phyloP scores from a whole-genome alignment of 2,113 vertebrate genomes.

The Aspiorhynchus laticeps region DNA sequence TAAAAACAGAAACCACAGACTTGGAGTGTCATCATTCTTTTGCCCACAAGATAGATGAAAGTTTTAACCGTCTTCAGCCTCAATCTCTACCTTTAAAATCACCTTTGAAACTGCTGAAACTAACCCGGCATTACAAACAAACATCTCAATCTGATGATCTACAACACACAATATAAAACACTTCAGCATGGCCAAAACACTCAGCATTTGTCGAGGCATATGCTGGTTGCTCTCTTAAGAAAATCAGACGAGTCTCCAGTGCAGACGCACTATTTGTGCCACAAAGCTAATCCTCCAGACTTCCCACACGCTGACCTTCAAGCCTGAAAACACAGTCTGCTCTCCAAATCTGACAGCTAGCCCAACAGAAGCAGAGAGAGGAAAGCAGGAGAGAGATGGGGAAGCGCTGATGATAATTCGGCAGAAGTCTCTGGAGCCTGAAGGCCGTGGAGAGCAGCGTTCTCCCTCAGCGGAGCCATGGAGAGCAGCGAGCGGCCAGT shows the following conservation, averaged over 20 bases:
- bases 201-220: constrained; percentile 5
- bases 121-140: background rate
- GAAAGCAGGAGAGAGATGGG: background rate
- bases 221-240: constrained; percentile 8
- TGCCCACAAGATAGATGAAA: background rate
- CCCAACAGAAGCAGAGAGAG: background rate
- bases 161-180: background rate
- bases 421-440: constrained; percentile 18
- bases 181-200: background rate
- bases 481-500: constrained; percentile 20
- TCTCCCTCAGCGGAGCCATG: constrained; percentile 1
- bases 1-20: background rate
- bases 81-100: background rate
- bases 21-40: background rate
- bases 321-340: constrained; percentile 1
- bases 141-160: background rate
- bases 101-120: background rate
- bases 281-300: background rate
- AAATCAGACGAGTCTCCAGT: constrained; percentile 15
- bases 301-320: constrained; percentile 23
- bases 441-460: constrained; percentile 6
- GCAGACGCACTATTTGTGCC: background rate
- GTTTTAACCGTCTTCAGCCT: background rate
- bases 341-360: background rate
- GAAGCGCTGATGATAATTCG: constrained; percentile 30